Evolutionary conservation across 2,888 invertebrate genomes (phyloP).

Genomic region (Junonia oenone): DNA sequence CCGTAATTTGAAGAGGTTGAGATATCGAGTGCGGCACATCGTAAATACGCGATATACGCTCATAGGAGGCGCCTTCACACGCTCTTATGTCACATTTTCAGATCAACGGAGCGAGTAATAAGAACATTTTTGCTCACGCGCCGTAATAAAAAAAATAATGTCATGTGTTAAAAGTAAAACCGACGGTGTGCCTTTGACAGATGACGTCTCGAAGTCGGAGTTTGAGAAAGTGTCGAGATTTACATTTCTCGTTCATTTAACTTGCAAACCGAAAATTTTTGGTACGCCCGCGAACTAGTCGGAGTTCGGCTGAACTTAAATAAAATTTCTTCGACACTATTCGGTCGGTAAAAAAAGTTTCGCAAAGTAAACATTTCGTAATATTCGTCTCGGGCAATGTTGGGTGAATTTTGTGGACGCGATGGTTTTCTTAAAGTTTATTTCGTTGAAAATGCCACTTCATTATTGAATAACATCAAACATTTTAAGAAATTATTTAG

Average conservation of each 20-base stretch:
- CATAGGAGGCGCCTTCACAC: constrained; percentile 56
- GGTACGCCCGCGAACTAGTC: constrained; percentile 5
- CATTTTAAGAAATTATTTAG: too few species aligned
- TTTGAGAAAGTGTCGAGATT: constrained; percentile 4
- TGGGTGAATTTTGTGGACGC: not conserved
- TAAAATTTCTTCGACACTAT: constrained; percentile 16
- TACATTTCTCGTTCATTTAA: constrained; percentile 16
- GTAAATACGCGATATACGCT: constrained; percentile 49
- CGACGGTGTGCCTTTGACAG: constrained; percentile 25
- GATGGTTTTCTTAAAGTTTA: not conserved
- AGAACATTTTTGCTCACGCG: constrained; percentile 76
- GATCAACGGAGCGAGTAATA: constrained; percentile 77
- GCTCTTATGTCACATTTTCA: constrained; percentile 76
- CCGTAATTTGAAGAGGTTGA: constrained; percentile 44
- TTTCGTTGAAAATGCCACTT: too few species aligned
- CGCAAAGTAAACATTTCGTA: not conserved
- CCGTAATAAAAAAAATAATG: constrained; percentile 74
- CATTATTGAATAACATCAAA: too few species aligned
- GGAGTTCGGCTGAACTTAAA: constrained; percentile 11
- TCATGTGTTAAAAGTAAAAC: constrained; percentile 72
- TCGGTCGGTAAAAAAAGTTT: constrained; percentile 10
- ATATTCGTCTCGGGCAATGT: not conserved
- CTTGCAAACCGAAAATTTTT: constrained; percentile 19
- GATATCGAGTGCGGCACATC: constrained; percentile 65
- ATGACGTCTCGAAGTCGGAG: constrained; percentile 10